Evolutionary conservation across 2,888 invertebrate genomes (phyloP).

Genomic region (Stenichneumon culpator): DNA sequence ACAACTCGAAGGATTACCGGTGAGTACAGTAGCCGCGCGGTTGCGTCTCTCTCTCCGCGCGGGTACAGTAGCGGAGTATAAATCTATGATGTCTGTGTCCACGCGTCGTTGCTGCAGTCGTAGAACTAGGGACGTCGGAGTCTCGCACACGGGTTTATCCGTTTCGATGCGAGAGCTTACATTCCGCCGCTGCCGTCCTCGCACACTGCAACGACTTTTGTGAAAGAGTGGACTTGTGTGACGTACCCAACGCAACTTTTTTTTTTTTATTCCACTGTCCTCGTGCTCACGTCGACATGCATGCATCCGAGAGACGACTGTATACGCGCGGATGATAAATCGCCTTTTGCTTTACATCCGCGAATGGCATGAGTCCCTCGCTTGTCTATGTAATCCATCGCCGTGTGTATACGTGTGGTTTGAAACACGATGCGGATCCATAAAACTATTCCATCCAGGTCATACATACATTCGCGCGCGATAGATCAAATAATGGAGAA

Average conservation of each 20-base stretch:
- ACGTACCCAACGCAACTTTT: slow-evolving; percentile 27
- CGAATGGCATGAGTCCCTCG: slow-evolving; percentile 39
- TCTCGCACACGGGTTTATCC: not conserved
- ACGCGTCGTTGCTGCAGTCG: not conserved
- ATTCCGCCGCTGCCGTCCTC: not conserved
- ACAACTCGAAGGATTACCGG: slow-evolving; percentile 45
- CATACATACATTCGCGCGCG: not conserved
- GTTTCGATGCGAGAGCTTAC: not conserved
- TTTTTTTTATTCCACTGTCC: slow-evolving; percentile 18
- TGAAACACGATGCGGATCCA: slow-evolving; percentile 60
- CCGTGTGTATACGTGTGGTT: slow-evolving; percentile 15
- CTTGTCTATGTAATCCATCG: slow-evolving; percentile 44
- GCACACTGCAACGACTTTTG: slow-evolving; percentile 8
- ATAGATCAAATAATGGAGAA: slow-evolving; percentile 8
- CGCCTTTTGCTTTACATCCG: slow-evolving; percentile 53
- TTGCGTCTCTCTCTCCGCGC: not conserved
- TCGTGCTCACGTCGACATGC: slow-evolving; percentile 22
- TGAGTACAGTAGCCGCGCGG: not conserved
- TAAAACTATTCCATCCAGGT: slow-evolving; percentile 19
- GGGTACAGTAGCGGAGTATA: not conserved
- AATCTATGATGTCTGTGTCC: not conserved
- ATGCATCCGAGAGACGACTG: slow-evolving; percentile 1
- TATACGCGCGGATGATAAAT: slow-evolving; percentile 44
- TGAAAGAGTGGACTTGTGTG: slow-evolving; percentile 58
- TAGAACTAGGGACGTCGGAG: not conserved